Percentiles rank a stretch among this genome's conserved stretches.
These are phyloP conservation scores for Turritopsis rubra DNA, from an alignment of 30 jellyfish, hydroid and myxozoan species.

Conservation along the genomic window DNA sequence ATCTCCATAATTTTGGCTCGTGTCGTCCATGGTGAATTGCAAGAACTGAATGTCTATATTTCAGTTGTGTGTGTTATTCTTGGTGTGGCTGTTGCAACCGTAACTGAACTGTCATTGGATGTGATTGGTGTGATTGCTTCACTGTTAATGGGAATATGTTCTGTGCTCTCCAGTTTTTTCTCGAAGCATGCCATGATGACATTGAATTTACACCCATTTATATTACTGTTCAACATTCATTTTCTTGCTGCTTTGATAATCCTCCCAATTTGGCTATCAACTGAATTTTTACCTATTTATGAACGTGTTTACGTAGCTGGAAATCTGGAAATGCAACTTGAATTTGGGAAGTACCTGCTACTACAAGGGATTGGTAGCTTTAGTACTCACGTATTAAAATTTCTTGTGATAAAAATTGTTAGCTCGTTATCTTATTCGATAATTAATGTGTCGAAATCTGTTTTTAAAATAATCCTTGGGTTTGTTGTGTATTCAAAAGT, in stretches of 20 bases:
- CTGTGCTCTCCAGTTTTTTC: slow-evolving; percentile 41
- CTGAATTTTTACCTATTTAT: slow-evolving; percentile 14
- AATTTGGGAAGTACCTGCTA: not conserved
- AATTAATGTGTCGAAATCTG: slow-evolving; percentile 60
- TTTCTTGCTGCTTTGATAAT: slow-evolving; percentile 3
- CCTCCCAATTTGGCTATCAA: slow-evolving; percentile 22
- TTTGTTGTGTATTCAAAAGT: slow-evolving; percentile 43
- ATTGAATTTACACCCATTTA: slow-evolving; percentile 21
- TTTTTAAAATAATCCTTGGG: slow-evolving; percentile 52
- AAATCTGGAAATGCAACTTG: not conserved
- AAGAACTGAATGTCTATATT: slow-evolving; percentile 23
- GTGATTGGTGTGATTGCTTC: slow-evolving; percentile 68
- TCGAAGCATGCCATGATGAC: slow-evolving; percentile 3
- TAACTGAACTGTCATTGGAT: slow-evolving; percentile 70
- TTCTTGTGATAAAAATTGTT: slow-evolving; percentile 46
- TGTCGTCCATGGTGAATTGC: not conserved
- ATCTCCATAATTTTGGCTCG: slow-evolving; percentile 19
- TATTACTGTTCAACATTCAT: slow-evolving; percentile 24
- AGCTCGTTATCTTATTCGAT: slow-evolving; percentile 75
- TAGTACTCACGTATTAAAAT: slow-evolving; percentile 19
- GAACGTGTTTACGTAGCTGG: not conserved
- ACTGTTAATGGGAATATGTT: slow-evolving; percentile 41
- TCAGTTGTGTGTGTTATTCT: slow-evolving; percentile 61
- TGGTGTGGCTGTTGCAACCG: slow-evolving; percentile 93
- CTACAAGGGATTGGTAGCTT: slow-evolving; percentile 14